Conservation (phyloP, 2,888 invertebrate genomes). For the Nomada goodeniana region DNA sequence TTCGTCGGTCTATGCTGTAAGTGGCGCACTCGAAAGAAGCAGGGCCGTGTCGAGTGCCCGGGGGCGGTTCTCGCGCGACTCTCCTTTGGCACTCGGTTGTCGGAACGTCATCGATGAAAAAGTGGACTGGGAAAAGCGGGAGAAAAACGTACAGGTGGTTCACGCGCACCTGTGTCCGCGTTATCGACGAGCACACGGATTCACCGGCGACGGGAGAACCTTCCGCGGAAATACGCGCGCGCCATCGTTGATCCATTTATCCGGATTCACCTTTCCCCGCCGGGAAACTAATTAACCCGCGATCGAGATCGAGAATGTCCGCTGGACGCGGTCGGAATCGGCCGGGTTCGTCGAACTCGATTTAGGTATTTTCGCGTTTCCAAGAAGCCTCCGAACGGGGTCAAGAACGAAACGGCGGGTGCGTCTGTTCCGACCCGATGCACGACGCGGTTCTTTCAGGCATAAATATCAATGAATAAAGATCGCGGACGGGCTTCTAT, state of each 20-base stretch:
- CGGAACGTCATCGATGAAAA: constrained; percentile 35
- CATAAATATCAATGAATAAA: constrained; percentile 53
- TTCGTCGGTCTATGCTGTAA: constrained; percentile 51
- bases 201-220: not conserved
- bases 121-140: constrained; percentile 3
- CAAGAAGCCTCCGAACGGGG: constrained; percentile 1
- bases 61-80: constrained; percentile 40
- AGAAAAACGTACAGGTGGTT: constrained; percentile 36
- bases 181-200: not conserved
- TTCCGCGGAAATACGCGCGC: not conserved
- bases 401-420: constrained; percentile 7
- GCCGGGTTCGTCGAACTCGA: not conserved
- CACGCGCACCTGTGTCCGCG: not conserved
- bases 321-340: not conserved
- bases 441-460: not conserved
- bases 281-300: not conserved
- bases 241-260: not conserved
- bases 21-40: constrained; percentile 65
- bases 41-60: constrained; percentile 69
- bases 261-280: not conserved
- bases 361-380: constrained; percentile 7
- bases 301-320: too few species aligned
- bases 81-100: constrained; percentile 34
- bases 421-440: constrained; percentile 9
- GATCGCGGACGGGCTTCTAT: constrained; percentile 38